Evolutionary conservation across 2,888 invertebrate species (phyloP).

Genomic region (Uloborus plumipes): DNA sequence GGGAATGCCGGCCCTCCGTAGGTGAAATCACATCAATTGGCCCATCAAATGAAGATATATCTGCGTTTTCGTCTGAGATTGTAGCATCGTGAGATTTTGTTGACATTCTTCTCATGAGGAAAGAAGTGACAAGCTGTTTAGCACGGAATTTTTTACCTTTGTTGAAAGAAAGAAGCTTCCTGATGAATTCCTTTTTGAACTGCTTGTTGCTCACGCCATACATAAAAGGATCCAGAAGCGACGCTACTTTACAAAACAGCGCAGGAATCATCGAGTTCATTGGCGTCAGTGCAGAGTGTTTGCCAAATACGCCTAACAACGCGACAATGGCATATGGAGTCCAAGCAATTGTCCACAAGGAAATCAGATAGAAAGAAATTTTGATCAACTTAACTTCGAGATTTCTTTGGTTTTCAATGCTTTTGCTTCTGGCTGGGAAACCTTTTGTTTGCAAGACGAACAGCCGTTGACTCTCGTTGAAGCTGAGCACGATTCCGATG

Average conservation of each 20-base stretch:
- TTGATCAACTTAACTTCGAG: slow-evolving; percentile 79
- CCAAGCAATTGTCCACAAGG: slow-evolving; percentile 85
- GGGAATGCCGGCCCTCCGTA: no score
- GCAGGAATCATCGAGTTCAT: slow-evolving; percentile 73
- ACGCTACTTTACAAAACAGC: slow-evolving; percentile 73
- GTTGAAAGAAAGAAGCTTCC: slow-evolving; percentile 18
- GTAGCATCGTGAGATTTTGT: slow-evolving; percentile 13
- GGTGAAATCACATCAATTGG: not conserved
- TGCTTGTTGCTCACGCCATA: slow-evolving; percentile 72
- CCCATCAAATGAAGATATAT: slow-evolving; percentile 12
- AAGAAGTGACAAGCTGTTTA: slow-evolving; percentile 9
- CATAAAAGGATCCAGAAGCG: slow-evolving; percentile 73
- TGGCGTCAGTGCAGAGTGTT: slow-evolving; percentile 79
- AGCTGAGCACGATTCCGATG: slow-evolving; percentile 76
- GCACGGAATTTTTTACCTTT: slow-evolving; percentile 6
- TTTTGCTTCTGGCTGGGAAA: not conserved
- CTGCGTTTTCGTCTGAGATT: slow-evolving; percentile 18
- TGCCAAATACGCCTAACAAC: slow-evolving; percentile 80
- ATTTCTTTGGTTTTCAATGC: slow-evolving; percentile 41
- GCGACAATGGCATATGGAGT: slow-evolving; percentile 85
- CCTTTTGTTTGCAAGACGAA: slow-evolving; percentile 31
- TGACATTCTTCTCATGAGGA: slow-evolving; percentile 31
- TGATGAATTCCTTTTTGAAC: slow-evolving; percentile 67
- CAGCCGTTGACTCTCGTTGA: slow-evolving; percentile 63
- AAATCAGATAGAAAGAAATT: slow-evolving; percentile 80